phyloP scores from a whole-genome alignment of 35 echinoderm and acorn worm genomes.

The Ptychodera flava region DNA sequence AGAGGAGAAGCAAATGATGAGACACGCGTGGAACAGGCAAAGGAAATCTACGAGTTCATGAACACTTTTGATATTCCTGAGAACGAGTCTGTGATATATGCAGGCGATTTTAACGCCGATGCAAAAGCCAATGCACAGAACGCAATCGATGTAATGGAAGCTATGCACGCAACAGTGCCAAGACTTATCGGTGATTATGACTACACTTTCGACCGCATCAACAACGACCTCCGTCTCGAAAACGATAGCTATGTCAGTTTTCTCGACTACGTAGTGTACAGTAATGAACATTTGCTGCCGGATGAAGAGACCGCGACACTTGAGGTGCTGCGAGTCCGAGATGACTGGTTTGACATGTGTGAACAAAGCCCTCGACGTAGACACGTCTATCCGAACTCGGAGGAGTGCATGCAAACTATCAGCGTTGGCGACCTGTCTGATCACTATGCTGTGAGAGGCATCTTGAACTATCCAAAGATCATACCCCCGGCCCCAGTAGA shows the following conservation, averaged over 20 bases:
- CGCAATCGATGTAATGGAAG: constrained; percentile 29
- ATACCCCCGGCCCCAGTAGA: too few relatives aligned
- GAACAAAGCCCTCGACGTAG: constrained; percentile 23
- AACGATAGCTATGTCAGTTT: constrained; percentile 23
- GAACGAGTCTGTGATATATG: constrained; percentile 56
- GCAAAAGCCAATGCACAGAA: constrained; percentile 17
- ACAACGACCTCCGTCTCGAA: constrained; percentile 57
- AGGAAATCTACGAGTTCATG: constrained; percentile 56
- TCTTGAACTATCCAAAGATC: constrained; percentile 16
- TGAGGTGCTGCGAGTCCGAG: constrained; percentile 14
- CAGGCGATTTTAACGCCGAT: constrained; percentile 56
- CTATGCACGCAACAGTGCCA: constrained; percentile 36
- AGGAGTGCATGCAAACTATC: constrained; percentile 17
- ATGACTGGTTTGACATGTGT: constrained; percentile 38
- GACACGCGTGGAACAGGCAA: constrained; percentile 30
- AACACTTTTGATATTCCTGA: constrained; percentile 20
- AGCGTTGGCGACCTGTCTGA: constrained; percentile 56
- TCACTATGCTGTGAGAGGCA: constrained; percentile 56
- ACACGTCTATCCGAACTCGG: constrained; percentile 24
- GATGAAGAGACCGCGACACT: constrained; percentile 29
- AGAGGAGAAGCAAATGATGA: constrained; percentile 11
- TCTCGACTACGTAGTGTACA: constrained; percentile 77
- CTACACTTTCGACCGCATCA: constrained; percentile 53
- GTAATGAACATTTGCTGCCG: constrained; percentile 59
- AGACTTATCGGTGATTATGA: constrained; percentile 36